phyloP scores from a whole-genome alignment of 1,140 invertebrate genomes.

The Drosophila repleta region DNA sequence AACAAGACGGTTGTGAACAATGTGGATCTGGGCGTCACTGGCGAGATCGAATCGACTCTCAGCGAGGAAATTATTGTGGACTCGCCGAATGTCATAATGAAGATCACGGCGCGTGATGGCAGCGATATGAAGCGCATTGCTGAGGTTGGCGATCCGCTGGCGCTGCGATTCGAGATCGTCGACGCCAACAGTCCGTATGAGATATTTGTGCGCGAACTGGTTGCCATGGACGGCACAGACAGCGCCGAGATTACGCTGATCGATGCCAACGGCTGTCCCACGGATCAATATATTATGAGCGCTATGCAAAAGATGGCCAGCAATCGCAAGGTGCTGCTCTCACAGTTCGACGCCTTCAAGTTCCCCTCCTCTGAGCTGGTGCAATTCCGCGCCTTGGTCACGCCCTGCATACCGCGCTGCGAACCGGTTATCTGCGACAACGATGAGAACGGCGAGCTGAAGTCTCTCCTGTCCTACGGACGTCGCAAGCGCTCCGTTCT shows the following conservation, averaged over 20 bases:
- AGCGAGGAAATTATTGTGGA: slow-evolving; percentile 94
- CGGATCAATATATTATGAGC: slow-evolving; percentile 96
- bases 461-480: slow-evolving; percentile 91
- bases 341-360: slow-evolving; percentile 97
- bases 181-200: slow-evolving; percentile 96
- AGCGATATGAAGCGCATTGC: slow-evolving; percentile 91
- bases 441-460: slow-evolving; percentile 91
- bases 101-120: slow-evolving; percentile 91
- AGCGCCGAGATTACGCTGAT: slow-evolving; percentile 96
- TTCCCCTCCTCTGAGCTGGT: slow-evolving; percentile 97
- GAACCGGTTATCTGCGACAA: slow-evolving; percentile 95
- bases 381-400: slow-evolving; percentile 96
- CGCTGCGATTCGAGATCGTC: slow-evolving; percentile 95
- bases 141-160: slow-evolving; percentile 95
- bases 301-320: slow-evolving; percentile 92
- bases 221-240: slow-evolving; percentile 96
- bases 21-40: slow-evolving; percentile 94
- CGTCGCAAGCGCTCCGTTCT: slow-evolving; percentile 84
- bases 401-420: slow-evolving; percentile 95
- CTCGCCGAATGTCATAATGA: slow-evolving; percentile 97
- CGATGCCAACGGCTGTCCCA: slow-evolving; percentile 96
- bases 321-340: slow-evolving; percentile 90
- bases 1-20: slow-evolving; percentile 97
- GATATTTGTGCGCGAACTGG: slow-evolving; percentile 96
- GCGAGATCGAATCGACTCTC: slow-evolving; percentile 91